These are phyloP conservation scores for Actenoides lindsayi DNA, from an alignment of 2,113 vertebrate species.

Conservation along the genomic window DNA sequence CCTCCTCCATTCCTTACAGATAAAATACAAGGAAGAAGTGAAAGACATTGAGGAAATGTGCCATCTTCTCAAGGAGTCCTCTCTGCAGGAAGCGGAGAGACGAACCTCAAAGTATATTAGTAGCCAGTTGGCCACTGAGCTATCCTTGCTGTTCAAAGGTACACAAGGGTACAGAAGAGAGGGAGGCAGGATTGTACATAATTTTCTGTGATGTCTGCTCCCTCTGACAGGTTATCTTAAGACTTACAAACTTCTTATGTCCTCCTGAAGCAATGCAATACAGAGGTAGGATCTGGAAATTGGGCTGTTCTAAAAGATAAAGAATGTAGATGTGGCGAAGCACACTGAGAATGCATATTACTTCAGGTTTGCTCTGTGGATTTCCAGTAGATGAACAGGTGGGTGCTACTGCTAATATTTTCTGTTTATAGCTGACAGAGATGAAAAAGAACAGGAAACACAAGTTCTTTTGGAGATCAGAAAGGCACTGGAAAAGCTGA, in stretches of 20 bases:
- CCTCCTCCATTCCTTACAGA: not conserved
- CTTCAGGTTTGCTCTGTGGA: not conserved
- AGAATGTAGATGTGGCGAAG: not conserved
- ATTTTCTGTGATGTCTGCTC: not conserved
- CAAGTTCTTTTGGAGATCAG: conserved; percentile 72
- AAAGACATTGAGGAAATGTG: conserved; percentile 11
- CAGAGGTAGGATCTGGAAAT: not conserved
- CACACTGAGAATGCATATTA: not conserved
- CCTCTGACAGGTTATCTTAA: not conserved
- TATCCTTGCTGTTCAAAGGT: conserved; percentile 61
- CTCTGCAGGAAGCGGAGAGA: conserved; percentile 52
- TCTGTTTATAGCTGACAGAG: conserved; percentile 76
- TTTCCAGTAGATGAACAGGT: not conserved
- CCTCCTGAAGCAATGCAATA: not conserved
- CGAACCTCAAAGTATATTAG: not conserved
- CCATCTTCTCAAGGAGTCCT: conserved; percentile 3
- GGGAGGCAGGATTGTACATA: not conserved
- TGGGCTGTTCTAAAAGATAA: not conserved
- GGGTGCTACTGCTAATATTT: not conserved
- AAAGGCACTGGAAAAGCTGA: conserved; percentile 76
- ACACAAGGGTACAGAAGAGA: not conserved
- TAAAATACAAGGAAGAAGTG: not conserved
- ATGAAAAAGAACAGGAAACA: conserved; percentile 82
- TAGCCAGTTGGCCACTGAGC: not conserved
- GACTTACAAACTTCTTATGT: not conserved